Evolutionary conservation across 2,113 vertebrate species (phyloP).

Genomic region (Platichthys flesus): DNA sequence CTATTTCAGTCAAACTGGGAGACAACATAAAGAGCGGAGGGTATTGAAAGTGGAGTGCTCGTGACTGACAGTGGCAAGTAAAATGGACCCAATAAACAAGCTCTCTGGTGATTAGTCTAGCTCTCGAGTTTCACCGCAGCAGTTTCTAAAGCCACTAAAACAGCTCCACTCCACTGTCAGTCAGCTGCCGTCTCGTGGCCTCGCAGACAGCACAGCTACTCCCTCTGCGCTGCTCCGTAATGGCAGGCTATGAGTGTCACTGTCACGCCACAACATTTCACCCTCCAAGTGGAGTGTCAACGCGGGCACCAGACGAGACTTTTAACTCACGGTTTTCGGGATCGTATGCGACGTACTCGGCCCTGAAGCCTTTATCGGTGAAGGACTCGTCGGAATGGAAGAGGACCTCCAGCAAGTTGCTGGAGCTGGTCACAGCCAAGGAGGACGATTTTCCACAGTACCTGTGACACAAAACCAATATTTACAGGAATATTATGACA

Average conservation of each 20-base stretch:
- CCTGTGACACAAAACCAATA: constrained; percentile 53
- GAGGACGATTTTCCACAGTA: constrained; percentile 80
- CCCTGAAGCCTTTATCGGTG: constrained; percentile 84
- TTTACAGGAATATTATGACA: background rate
- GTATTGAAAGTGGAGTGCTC: constrained; percentile 49
- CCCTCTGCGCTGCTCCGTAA: constrained; percentile 20
- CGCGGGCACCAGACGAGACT: background rate
- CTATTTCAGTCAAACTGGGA: constrained; percentile 61
- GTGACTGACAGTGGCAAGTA: constrained; percentile 70
- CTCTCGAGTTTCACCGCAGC: constrained; percentile 51
- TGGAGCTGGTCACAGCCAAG: constrained; percentile 66
- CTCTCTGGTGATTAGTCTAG: constrained; percentile 62
- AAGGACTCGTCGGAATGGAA: constrained; percentile 83
- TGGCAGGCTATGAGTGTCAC: constrained; percentile 30
- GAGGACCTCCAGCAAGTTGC: constrained; percentile 59
- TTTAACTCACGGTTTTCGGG: constrained; percentile 80
- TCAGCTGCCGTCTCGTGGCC: constrained; percentile 23
- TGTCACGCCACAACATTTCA: constrained; percentile 26
- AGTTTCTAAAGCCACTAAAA: constrained; percentile 34
- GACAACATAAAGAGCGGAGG: constrained; percentile 40
- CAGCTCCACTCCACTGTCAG: constrained; percentile 57
- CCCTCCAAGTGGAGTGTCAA: constrained; percentile 2
- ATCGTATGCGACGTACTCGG: constrained; percentile 75
- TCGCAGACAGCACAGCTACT: constrained; percentile 25
- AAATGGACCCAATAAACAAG: constrained; percentile 67